Base-by-base conservation (phyloP, 2,113 vertebrate species). In the Cyprinodon brontotheroides region DNA sequence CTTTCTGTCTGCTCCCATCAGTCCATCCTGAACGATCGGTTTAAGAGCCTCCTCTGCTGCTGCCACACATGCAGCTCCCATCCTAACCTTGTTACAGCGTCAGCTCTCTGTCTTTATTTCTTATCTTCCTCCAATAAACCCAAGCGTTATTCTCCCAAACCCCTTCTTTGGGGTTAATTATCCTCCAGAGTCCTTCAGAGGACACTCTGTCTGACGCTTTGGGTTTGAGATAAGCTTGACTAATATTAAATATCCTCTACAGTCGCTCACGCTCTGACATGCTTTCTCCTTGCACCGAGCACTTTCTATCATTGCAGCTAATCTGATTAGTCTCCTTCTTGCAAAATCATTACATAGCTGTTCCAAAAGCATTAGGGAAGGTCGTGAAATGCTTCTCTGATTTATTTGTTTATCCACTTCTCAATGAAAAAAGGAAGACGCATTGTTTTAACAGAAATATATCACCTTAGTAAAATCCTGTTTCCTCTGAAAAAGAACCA, bases 1-100 rank as follows among this genome's bases (percentile, higher is more conserved):
- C 63, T 61, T 50, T 65, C 72, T 48, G 62, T 64, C n/a, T 70
- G 65, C 82, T 72, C 72, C 66, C 65, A 68, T 87, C 76, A 72
- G 65, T 13, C 78, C 74, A 38, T 75, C 69, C 80, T 71, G 73
- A 53, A 71, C 64, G 83, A 81, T 8, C 0, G 59, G 70, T 72
- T 40, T 65, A 68, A 80, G 68, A 84, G 74, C 50, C 57, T 63
- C 57, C 65, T 5, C 3, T 61, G 53, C 70, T 48, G 39, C 81
- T 65, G 61, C 73, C 68, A 48, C 68, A 40, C 38, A 12, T 60
- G 11, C 71, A 45, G 73, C 0, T 0, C 13, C 61, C 69, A 80
- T 59, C 82, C 63, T 70, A 40, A 76, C 86, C 62, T 12, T 37
- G 64, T 72, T 80, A 71, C 77, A 65, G 22, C 2, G 9, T 43